Conservation (phyloP, 2,797 vertebrate species). For the Pantherophis vulpinus region DNA sequence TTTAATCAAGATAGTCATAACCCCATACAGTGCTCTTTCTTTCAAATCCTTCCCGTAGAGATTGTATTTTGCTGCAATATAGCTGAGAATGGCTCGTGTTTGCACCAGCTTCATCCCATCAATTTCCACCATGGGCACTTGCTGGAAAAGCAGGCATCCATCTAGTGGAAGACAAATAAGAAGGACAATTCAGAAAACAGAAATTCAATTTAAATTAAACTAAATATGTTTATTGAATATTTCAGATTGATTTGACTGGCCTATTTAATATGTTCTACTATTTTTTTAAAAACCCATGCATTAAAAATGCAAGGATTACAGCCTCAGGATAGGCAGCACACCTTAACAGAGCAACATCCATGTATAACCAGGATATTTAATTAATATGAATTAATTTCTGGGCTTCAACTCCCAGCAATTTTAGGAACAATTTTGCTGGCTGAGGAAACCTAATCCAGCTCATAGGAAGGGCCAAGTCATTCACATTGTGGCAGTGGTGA, state of each 20-base stretch:
- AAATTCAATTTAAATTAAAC: not conserved
- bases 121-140: constrained; percentile 85
- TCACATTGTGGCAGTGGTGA: not conserved
- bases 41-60: constrained; percentile 77
- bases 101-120: constrained; percentile 85
- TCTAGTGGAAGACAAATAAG: constrained; percentile 63
- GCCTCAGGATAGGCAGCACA: not conserved
- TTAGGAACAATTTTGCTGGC: not conserved
- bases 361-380: not conserved
- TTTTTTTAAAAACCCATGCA: not conserved
- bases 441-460: not conserved
- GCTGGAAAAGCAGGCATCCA: constrained; percentile 76
- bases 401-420: not conserved
- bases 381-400: not conserved
- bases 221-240: not conserved
- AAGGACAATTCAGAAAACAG: not conserved
- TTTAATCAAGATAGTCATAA: not conserved
- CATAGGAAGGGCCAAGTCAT: not conserved
- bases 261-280: not conserved
- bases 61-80: constrained; percentile 82
- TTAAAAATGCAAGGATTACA: not conserved
- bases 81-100: constrained; percentile 79
- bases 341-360: not conserved
- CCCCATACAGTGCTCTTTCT: constrained; percentile 75
- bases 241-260: not conserved